A percentile compares a stretch with the other conserved stretches of the same genome.
Evolutionary conservation across 2,113 vertebrate genomes (phyloP).

Genomic region (Paratilapia polleni): DNA sequence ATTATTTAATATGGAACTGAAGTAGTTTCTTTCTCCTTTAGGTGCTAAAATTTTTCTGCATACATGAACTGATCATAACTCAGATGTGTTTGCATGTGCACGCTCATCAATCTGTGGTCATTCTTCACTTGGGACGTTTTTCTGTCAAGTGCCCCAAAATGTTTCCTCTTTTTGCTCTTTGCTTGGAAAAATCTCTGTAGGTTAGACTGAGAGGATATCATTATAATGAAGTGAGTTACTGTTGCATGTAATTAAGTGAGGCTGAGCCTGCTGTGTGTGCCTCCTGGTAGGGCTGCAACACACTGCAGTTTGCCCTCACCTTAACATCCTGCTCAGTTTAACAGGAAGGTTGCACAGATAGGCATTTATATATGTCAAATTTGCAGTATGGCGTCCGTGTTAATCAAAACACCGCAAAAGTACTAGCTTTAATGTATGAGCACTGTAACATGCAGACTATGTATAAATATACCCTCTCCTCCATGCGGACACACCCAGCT

Average conservation of each 20-base stretch:
- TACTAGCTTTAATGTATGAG: slow-evolving; percentile 9
- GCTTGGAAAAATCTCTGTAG: slow-evolving; percentile 50
- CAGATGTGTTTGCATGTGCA: slow-evolving; percentile 13
- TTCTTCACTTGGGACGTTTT: background rate
- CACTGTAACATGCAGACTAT: slow-evolving; percentile 32
- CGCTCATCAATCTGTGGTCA: background rate
- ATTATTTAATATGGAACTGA: slow-evolving; percentile 67
- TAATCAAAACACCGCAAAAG: background rate
- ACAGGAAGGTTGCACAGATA: background rate
- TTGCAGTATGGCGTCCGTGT: background rate
- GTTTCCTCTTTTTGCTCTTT: slow-evolving; percentile 34
- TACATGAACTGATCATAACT: slow-evolving; percentile 8
- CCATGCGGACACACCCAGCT: slow-evolving; percentile 65
- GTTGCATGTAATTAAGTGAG: slow-evolving; percentile 74
- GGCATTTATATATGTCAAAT: background rate
- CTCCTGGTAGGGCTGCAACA: slow-evolving; percentile 57
- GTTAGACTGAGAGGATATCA: slow-evolving; percentile 59
- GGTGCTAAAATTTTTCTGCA: slow-evolving; percentile 36
- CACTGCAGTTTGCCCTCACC: slow-evolving; percentile 29
- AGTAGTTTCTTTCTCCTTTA: slow-evolving; percentile 43
- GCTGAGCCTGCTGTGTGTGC: slow-evolving; percentile 69
- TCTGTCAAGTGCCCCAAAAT: slow-evolving; percentile 29
- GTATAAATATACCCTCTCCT: slow-evolving; percentile 51
- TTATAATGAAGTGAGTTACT: slow-evolving; percentile 71
- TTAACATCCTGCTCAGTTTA: slow-evolving; percentile 22